Base-by-base conservation (phyloP, 35 echinoderm and acorn worm genomes). In the Apostichopus japonicus region DNA sequence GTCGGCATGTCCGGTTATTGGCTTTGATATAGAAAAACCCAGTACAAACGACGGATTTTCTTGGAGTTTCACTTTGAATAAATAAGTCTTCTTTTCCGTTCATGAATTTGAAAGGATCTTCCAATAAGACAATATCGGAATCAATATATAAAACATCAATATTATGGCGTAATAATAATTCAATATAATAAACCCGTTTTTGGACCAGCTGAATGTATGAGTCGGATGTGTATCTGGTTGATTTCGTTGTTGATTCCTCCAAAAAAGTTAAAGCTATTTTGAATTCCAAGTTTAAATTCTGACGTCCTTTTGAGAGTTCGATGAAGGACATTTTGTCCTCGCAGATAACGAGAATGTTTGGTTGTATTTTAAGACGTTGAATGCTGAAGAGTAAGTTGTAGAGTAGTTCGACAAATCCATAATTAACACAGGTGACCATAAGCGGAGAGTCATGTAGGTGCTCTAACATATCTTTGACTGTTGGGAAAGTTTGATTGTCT, bases 91-190 rank as follows among this genome's bases (percentile, higher is more conserved):
- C 58, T 61, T 25, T 67, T 23, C 58, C 86, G 3, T 21, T 84
- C 5, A 88, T 24, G 23, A 70, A 88, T 8, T 10, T 88, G 58
- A 88, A 88, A 6, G 86, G 86, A 72, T 65, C 57, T 25, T 23
- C 86, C 33, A 88, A 21, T 70, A 88, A 72, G 21, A 88, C 86
- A 15, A 88, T 27, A 70, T 88, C 86, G 17, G 58, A 67, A 17
- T 88, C 86, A 24, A 88, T 24, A 27, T 67, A 88, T 23, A 88
- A 23, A 23, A 88, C 58, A 67, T 88, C 86, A 6, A 88, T 22
- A 10, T 52, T 52, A 19, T 62, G 25, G 15, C 59, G 17, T 33
- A 88, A 33, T 51, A 88, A 70, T 4, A 88, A 10, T 24, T 88
- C 59, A 6, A 88, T 24, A 23, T 88, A 88, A 67, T 53, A 88